A percentile compares a stretch with the other conserved stretches of the same genome.
Conservation (phyloP, 2,797 vertebrate genomes). For the Perdix hodgsoniae region DNA sequence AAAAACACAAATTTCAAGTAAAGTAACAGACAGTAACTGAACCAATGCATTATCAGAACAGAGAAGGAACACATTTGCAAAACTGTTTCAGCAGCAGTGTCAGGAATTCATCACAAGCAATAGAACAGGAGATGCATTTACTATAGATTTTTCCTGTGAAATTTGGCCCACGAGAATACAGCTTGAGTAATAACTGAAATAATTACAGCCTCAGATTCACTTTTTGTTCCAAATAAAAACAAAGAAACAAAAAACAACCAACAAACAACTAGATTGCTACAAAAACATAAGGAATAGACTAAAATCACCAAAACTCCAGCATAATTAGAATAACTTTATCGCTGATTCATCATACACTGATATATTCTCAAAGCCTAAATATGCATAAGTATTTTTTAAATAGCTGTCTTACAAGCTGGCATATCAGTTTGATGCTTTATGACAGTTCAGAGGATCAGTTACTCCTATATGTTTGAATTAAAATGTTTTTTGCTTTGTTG, state of each 20-base stretch:
- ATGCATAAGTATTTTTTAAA: neutral
- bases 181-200: neutral
- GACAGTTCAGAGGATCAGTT: neutral
- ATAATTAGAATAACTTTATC: neutral
- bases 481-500: neutral
- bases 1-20: neutral
- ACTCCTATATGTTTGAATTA: neutral
- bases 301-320: neutral
- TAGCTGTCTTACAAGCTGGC: neutral
- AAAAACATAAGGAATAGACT: neutral
- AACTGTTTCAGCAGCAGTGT: neutral
- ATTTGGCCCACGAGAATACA: neutral
- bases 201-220: rapidly evolving
- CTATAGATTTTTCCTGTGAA: neutral
- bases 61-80: neutral
- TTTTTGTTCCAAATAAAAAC: neutral
- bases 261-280: neutral
- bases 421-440: neutral
- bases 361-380: neutral
- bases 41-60: neutral
- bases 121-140: neutral
- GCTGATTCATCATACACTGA: neutral
- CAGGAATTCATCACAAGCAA: neutral
- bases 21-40: constrained; percentile 11
- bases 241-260: too few species aligned